A percentile compares a stretch with the other conserved stretches of the same genome.
These are phyloP conservation scores for Drosophila cracens DNA, from an alignment of 2,888 invertebrate species.

Conservation along the genomic window DNA sequence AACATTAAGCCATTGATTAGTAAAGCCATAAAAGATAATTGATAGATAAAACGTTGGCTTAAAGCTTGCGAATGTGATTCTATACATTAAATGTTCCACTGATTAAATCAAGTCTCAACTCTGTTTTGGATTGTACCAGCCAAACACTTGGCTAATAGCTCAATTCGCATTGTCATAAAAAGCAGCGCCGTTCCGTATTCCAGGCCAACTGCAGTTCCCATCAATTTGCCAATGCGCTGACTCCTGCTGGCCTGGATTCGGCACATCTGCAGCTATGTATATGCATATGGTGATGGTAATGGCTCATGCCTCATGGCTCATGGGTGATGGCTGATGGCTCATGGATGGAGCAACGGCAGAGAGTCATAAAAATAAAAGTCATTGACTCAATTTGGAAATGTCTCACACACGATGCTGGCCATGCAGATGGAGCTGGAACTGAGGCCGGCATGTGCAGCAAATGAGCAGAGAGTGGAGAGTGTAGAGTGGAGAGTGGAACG, in stretches of 20 bases:
- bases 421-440: conserved; percentile 14
- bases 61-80: neutral
- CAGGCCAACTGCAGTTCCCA: conserved; percentile 25
- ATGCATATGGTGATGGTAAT: neutral
- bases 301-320: neutral
- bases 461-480: neutral
- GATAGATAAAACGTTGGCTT: conserved; percentile 1
- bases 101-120: conserved; percentile 10
- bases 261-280: conserved; percentile 27
- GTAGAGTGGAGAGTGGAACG: conserved; percentile 12
- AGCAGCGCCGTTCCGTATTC: conserved; percentile 38
- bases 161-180: conserved; percentile 69
- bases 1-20: neutral
- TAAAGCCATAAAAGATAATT: neutral
- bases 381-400: conserved; percentile 80
- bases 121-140: conserved; percentile 13
- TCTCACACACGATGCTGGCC: conserved; percentile 60
- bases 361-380: conserved; percentile 76
- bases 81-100: neutral
- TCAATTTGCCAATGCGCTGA: conserved; percentile 41
- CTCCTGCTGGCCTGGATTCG: conserved; percentile 41
- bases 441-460: conserved; percentile 2
- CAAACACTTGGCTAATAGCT: conserved; percentile 64
- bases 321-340: conserved; percentile 13
- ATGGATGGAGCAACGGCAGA: conserved; percentile 16